Conservation (phyloP, 2,797 vertebrate species). For the Poliocrania exsul region DNA sequence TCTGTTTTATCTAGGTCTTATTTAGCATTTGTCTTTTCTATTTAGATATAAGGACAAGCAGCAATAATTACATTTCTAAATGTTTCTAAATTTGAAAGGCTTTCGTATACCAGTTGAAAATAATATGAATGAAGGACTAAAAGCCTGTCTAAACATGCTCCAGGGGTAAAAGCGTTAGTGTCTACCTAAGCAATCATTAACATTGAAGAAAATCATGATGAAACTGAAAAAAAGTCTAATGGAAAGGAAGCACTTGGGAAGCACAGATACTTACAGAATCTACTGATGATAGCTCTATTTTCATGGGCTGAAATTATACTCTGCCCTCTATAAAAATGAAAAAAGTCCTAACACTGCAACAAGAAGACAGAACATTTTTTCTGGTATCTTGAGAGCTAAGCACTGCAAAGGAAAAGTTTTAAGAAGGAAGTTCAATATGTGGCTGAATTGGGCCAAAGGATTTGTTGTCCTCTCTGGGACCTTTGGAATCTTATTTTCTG, state of each 20-base stretch:
- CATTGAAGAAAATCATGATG: neutral
- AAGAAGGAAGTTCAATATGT: neutral
- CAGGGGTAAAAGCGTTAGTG: neutral
- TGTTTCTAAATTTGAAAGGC: slow-evolving; percentile 3
- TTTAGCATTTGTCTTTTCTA: neutral
- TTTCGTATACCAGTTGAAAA: neutral
- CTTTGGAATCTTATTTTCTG: neutral
- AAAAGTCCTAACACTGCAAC: neutral
- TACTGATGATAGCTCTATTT: neutral
- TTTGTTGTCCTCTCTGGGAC: neutral
- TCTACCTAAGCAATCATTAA: neutral
- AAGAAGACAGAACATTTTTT: neutral
- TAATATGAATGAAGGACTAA: neutral
- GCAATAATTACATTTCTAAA: neutral
- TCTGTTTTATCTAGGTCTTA: neutral
- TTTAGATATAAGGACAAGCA: neutral
- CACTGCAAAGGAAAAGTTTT: neutral
- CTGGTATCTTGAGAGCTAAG: neutral
- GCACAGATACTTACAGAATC: neutral
- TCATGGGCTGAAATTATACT: neutral
- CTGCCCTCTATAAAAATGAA: neutral
- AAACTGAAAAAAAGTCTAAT: neutral
- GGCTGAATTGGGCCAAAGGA: neutral
- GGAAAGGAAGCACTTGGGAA: neutral
- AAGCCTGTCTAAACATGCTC: neutral